Percentiles rank a stretch among this genome's conserved stretches.
Evolutionary conservation across 2,113 vertebrate species (phyloP).

Genomic region (human (Homo sapiens)): DNA sequence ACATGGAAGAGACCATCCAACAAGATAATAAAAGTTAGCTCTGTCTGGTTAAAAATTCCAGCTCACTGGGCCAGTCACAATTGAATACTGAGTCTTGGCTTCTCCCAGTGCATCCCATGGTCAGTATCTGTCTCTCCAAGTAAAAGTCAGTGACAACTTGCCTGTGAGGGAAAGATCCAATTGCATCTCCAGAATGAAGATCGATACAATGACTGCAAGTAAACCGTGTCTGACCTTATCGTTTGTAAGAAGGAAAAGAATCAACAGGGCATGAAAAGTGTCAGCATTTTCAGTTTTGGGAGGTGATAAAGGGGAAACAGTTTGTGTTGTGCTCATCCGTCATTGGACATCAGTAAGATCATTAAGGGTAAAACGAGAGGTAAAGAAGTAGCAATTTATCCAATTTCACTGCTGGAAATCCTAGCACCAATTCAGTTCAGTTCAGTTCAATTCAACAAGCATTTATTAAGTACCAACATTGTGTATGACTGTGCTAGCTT

Average conservation of each 20-base stretch:
- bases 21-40: not conserved
- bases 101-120: not conserved
- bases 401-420: not conserved
- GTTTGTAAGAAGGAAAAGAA: constrained; percentile 50
- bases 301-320: constrained; percentile 45
- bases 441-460: not conserved
- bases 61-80: not conserved
- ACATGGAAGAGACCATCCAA: not conserved
- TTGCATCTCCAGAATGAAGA: constrained; percentile 53
- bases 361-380: not conserved
- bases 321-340: not conserved
- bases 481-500: not conserved
- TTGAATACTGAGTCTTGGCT: constrained; percentile 24
- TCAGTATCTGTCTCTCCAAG: constrained; percentile 39
- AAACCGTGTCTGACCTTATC: not conserved
- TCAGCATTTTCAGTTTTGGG: constrained; percentile 60
- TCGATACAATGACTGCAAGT: constrained; percentile 37
- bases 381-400: not conserved
- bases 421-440: not conserved
- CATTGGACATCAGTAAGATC: not conserved
- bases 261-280: constrained; percentile 52
- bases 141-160: constrained; percentile 57
- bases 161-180: constrained; percentile 51
- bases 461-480: not conserved
- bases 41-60: not conserved